Conservation (phyloP, 2,113 vertebrate genomes). For the Tyrannus savana region DNA sequence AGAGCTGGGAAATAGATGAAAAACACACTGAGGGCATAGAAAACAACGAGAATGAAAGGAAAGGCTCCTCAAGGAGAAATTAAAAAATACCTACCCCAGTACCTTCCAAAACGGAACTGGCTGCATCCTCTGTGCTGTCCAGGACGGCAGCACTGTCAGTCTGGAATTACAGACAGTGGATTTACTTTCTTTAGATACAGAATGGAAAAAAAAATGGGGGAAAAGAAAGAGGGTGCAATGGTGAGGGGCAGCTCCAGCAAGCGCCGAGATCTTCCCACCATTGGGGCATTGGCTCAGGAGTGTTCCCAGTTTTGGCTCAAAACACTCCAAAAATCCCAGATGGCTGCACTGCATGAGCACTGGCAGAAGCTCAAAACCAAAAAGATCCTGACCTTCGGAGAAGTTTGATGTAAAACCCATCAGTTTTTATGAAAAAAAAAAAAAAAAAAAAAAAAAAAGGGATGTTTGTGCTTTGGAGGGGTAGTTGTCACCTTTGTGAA, state of each 20-base stretch:
- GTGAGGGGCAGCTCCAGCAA: neutral
- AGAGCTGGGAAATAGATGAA: neutral
- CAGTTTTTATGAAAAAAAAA: neutral
- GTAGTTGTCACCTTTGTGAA: neutral
- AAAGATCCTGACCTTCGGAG: neutral
- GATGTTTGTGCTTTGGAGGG: neutral
- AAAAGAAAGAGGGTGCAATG: neutral
- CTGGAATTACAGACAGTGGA: constrained; percentile 74
- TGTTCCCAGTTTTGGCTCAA: neutral
- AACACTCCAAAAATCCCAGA: neutral
- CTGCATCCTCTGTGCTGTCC: constrained; percentile 89
- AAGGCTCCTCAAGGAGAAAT: neutral
- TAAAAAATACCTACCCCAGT: constrained; percentile 82
- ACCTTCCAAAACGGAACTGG: constrained; percentile 90
- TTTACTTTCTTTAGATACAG: neutral
- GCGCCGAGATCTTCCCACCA: accelerated
- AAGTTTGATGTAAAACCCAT: neutral
- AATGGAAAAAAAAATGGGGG: accelerated
- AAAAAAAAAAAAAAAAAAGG: too few relatives aligned
- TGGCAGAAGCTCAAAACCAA: neutral
- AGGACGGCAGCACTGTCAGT: constrained; percentile 92
- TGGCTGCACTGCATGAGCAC: accelerated
- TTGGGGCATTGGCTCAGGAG: neutral
- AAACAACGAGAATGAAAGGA: too few relatives aligned
- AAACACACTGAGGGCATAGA: neutral